Evolutionary conservation across 1,140 invertebrate species (phyloP).

Genomic region (Streblospio benedicti): DNA sequence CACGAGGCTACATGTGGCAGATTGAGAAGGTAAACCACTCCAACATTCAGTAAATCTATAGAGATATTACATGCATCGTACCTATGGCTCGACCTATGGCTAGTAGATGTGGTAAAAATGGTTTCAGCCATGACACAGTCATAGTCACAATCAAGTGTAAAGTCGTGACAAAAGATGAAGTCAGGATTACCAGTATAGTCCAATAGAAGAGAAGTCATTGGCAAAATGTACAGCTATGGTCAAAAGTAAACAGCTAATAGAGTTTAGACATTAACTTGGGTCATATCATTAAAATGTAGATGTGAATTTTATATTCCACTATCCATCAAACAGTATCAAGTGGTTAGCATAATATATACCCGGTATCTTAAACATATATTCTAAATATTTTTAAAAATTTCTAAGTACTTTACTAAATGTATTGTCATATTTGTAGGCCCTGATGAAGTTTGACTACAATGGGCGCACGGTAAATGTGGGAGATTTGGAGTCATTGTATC

Average conservation of each 20-base stretch:
- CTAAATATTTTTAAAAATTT: not conserved
- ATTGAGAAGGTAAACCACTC: slow-evolving; percentile 28
- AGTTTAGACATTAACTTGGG: too few species aligned
- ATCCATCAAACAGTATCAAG: not conserved
- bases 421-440: slow-evolving; percentile 23
- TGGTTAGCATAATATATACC: not conserved
- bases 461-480: slow-evolving; percentile 31
- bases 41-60: not conserved
- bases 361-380: not conserved
- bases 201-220: not conserved
- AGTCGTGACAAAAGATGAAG: not conserved
- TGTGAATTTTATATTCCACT: not conserved
- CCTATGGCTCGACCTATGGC: slow-evolving; percentile 3
- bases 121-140: not conserved
- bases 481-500: slow-evolving; percentile 29
- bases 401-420: not conserved
- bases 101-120: slow-evolving; percentile 1
- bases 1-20: slow-evolving; percentile 43
- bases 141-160: too few species aligned
- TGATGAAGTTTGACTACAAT: slow-evolving; percentile 33
- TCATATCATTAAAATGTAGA: too few species aligned
- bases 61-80: not conserved
- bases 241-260: too few species aligned
- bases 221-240: too few species aligned
- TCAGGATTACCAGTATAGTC: not conserved